Conservation (phyloP, 2,888 invertebrate species). For the Phyllotreta cruciferae region DNA sequence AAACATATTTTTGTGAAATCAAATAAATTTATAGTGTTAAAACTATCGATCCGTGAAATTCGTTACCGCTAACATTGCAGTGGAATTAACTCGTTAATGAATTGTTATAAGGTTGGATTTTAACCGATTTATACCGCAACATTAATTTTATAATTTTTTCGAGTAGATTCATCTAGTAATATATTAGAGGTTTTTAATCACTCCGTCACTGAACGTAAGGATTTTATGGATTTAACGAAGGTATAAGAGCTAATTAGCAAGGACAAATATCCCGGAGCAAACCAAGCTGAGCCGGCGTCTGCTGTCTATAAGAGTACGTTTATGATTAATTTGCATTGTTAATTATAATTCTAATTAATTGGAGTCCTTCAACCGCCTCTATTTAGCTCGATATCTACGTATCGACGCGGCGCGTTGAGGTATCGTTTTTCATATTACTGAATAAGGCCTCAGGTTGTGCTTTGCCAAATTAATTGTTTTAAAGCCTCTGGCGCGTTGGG, state of each 20-base stretch:
- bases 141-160: too few relatives aligned
- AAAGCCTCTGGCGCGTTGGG: conserved; percentile 6
- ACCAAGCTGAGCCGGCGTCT: conserved; percentile 27
- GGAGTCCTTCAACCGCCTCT: conserved; percentile 29
- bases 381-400: conserved; percentile 16
- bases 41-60: too few relatives aligned
- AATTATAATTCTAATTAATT: conserved; percentile 39
- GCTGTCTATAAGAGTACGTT: conserved; percentile 34
- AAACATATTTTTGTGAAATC: too few relatives aligned
- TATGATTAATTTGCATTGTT: conserved; percentile 39
- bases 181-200: neutral
- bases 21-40: too few relatives aligned
- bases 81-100: too few relatives aligned
- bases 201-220: conserved; percentile 19
- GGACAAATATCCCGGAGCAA: conserved; percentile 39
- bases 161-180: too few relatives aligned
- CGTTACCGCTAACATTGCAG: too few relatives aligned
- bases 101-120: too few relatives aligned
- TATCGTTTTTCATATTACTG: conserved; percentile 17
- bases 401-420: conserved; percentile 13
- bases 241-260: conserved; percentile 39
- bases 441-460: conserved; percentile 11
- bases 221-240: conserved; percentile 38
- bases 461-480: conserved; percentile 11
- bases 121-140: too few relatives aligned